A percentile compares a stretch with the other conserved stretches of the same genome.
phyloP scores from a whole-genome alignment of 2,113 vertebrate genomes.

The Perca schrenkii region DNA sequence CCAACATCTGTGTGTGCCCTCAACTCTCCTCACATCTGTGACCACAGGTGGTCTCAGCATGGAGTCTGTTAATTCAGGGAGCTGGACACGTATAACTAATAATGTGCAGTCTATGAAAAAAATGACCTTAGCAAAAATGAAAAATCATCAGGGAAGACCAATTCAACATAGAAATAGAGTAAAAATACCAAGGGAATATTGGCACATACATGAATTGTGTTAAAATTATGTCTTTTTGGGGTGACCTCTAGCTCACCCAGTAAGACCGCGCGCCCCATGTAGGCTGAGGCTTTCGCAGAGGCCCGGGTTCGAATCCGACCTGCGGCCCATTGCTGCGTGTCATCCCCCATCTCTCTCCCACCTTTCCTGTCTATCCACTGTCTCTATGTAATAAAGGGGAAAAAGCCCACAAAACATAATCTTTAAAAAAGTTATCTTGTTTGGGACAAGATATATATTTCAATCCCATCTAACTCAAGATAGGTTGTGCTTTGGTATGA shows the following conservation, averaged over 20 bases:
- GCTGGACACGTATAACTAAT: slow-evolving; percentile 23
- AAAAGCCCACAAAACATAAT: too few relatives aligned
- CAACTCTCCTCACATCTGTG: slow-evolving; percentile 50
- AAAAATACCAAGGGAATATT: not conserved
- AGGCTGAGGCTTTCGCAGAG: too few relatives aligned
- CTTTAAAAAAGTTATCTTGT: not conserved
- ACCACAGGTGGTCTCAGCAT: slow-evolving; percentile 56
- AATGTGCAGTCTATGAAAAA: slow-evolving; percentile 25
- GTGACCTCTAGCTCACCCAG: too few relatives aligned
- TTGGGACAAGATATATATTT: not conserved
- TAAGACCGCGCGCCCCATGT: too few relatives aligned
- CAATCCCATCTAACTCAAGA: not conserved
- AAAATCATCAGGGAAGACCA: not conserved
- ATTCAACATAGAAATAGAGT: not conserved
- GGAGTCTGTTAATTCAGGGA: slow-evolving; percentile 42
- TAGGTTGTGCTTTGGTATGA: not conserved
- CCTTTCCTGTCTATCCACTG: too few relatives aligned
- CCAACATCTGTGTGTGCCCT: slow-evolving; percentile 73
- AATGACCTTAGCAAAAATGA: not conserved
- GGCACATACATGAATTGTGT: not conserved
- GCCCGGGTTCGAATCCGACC: too few relatives aligned
- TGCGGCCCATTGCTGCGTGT: too few relatives aligned
- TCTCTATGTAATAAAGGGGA: too few relatives aligned
- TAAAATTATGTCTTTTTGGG: not conserved
- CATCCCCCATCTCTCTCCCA: too few relatives aligned